Evolutionary conservation across 1,140 invertebrate genomes (phyloP).

Genomic region (Cataglyphis hispanica): DNA sequence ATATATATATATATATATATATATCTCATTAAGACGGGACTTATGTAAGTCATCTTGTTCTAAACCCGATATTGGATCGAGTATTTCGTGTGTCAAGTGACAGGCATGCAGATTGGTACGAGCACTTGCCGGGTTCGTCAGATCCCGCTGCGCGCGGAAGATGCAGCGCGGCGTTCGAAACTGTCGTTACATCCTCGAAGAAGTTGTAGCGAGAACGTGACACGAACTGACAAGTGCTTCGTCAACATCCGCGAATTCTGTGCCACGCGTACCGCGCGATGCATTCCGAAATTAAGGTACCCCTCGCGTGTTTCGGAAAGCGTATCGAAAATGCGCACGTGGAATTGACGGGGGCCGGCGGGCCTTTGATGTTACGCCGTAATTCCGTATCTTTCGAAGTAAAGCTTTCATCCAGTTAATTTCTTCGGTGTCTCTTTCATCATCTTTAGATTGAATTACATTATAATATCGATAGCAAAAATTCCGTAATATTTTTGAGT

Average conservation of each 20-base stretch:
- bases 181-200: conserved; percentile 48
- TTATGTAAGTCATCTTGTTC: conserved; percentile 29
- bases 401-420: conserved; percentile 8
- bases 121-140: conserved; percentile 35
- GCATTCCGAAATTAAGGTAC: conserved; percentile 66
- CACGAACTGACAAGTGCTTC: conserved; percentile 74
- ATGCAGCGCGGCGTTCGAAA: conserved; percentile 44
- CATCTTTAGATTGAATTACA: conserved; percentile 44
- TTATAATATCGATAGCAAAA: neutral
- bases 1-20: too few relatives aligned
- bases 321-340: conserved; percentile 45
- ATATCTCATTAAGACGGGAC: neutral
- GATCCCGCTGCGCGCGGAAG: conserved; percentile 39
- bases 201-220: conserved; percentile 69
- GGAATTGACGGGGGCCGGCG: conserved; percentile 35
- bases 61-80: conserved; percentile 22
- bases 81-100: conserved; percentile 10
- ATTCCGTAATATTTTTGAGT: neutral
- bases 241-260: conserved; percentile 76
- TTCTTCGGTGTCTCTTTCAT: conserved; percentile 39
- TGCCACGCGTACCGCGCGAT: conserved; percentile 57
- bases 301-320: conserved; percentile 32
- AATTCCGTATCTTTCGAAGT: conserved; percentile 12
- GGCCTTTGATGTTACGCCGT: conserved; percentile 46
- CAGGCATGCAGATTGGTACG: conserved; percentile 49